Conservation (phyloP, 2,113 vertebrate genomes). For the Sarotherodon lohbergeri region DNA sequence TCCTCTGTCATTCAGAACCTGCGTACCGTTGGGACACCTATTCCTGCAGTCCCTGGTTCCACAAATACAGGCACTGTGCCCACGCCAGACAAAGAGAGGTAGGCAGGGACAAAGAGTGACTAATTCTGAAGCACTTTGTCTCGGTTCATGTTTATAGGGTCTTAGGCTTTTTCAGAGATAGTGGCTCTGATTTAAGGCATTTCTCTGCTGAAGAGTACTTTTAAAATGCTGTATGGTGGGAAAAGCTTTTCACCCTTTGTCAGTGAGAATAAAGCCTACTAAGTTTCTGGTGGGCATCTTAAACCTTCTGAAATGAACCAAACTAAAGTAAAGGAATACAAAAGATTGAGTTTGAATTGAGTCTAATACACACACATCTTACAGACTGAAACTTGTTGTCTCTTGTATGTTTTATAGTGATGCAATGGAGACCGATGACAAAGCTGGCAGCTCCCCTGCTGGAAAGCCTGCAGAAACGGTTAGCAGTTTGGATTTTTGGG, state of each 20-base stretch:
- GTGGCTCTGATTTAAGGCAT: not conserved
- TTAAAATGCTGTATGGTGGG: not conserved
- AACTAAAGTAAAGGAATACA: not conserved
- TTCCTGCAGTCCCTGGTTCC: constrained; percentile 92
- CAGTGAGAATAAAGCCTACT: not conserved
- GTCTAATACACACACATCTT: not conserved
- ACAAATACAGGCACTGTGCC: constrained; percentile 94
- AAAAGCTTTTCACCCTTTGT: not conserved
- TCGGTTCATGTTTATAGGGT: not conserved
- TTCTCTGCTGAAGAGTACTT: not conserved
- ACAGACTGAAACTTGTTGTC: not conserved
- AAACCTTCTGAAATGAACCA: not conserved
- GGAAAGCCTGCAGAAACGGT: constrained; percentile 83
- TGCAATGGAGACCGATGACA: constrained; percentile 95
- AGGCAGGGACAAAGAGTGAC: not conserved
- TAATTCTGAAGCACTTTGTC: not conserved
- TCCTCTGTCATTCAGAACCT: constrained; percentile 98
- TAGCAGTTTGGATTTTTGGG: constrained; percentile 14
- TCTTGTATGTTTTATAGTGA: constrained; percentile 76
- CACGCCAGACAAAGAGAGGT: constrained; percentile 88
- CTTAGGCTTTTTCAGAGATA: not conserved
- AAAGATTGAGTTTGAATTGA: not conserved
- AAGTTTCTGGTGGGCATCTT: not conserved
- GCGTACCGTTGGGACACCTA: constrained; percentile 88
- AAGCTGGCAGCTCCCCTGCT: constrained; percentile 76